Base-by-base conservation (phyloP, 2,888 invertebrate species). In the Lagria hirta region DNA sequence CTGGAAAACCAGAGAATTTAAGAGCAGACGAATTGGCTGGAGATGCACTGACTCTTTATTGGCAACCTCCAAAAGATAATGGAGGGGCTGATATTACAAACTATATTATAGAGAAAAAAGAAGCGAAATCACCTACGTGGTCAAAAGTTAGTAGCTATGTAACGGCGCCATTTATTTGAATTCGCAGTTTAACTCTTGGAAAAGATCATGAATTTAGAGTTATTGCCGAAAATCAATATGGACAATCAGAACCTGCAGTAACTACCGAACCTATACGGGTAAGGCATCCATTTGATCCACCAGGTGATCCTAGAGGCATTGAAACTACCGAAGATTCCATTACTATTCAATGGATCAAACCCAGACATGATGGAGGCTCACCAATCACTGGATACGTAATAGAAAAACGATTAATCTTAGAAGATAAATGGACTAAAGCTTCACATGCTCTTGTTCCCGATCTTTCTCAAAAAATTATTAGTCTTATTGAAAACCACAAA, bases 151-250 rank as follows among this genome's bases (percentile, higher is more conserved):
- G 88, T 74, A 92, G 92, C 58, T 95, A 93, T 65, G 87, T 93
- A 30, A 91, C 92, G 0, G 90, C 90, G 33, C 90, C 92, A 57
- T 91, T 90, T 75, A 78, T 88, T 18, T 82, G 95, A 52, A 87
- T 98, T 28, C 85, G 95, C 57, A 98, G 98, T 73, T 76, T 99
- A 51, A 84, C 84, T 5, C 86, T 96, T 18, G 96, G 95, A 37
- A 82, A 80, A 56, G 89, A 92, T 36, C 99, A 99, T 69, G 98
- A 99, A 57, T 99, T 99, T 81, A 83, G 97, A 50, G 97, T 99
- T 0, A 86, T 91, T 78, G 99, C 99, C 45, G 99, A 98, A 74
- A 99, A 99, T 72, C 88, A 94, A 64, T 95, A 97, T 65, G 99
- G 99, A 14, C 87, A 91, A 54, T 96, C 97, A 1, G 98, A 98